Evolutionary conservation across 2,888 invertebrate species (phyloP).

Genomic region (Strigamia transsilvanica): DNA sequence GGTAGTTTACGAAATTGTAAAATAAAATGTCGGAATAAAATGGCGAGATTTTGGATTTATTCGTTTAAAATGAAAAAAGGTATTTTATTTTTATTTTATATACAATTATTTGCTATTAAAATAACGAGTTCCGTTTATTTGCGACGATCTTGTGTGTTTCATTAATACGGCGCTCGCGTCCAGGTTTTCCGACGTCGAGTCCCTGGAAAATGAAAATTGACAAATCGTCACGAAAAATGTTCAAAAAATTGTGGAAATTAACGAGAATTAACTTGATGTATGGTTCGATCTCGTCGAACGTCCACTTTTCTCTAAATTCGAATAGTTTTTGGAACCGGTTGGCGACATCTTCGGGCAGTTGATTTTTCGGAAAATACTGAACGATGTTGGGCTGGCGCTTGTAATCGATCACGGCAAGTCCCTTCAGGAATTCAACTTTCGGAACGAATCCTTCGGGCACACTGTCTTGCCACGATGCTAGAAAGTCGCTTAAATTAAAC

Average conservation of each 20-base stretch:
- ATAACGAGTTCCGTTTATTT: not conserved
- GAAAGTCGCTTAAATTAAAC: slow-evolving; percentile 20
- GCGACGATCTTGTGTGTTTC: not conserved
- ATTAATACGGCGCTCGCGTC: not conserved
- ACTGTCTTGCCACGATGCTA: not conserved
- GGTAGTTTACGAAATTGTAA: no score
- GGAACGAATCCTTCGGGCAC: slow-evolving; percentile 36
- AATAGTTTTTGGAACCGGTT: not conserved
- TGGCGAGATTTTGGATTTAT: not conserved
- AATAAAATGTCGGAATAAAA: no score
- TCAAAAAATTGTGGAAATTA: no score
- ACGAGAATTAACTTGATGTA: slow-evolving; percentile 27
- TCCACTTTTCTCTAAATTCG: not conserved
- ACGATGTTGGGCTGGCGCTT: not conserved
- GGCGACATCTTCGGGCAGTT: slow-evolving; percentile 10
- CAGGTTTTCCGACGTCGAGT: not conserved
- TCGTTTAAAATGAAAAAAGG: no score
- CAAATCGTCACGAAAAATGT: no score
- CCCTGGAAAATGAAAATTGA: not conserved
- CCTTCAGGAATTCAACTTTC: slow-evolving; percentile 1
- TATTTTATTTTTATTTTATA: not conserved
- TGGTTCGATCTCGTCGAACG: slow-evolving; percentile 11
- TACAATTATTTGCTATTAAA: not conserved
- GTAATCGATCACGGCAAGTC: slow-evolving; percentile 18
- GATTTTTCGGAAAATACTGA: not conserved